Percentiles rank a stretch among this genome's conserved stretches.
phyloP scores from a whole-genome alignment of 2,888 invertebrate species.

The Lymantria monacha region DNA sequence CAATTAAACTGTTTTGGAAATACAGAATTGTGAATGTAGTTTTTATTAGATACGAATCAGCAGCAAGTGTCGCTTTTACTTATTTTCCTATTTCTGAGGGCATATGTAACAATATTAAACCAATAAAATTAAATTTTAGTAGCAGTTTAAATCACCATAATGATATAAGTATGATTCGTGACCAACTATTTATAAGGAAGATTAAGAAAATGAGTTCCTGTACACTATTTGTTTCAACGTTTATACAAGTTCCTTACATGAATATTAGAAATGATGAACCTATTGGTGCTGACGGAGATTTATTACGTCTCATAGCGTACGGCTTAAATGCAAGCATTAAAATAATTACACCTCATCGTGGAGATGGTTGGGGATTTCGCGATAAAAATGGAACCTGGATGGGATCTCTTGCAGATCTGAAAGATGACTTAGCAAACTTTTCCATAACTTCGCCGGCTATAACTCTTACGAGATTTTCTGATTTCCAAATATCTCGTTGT shows the following conservation, averaged over 20 bases:
- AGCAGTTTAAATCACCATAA: constrained; percentile 13
- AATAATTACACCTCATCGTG: constrained; percentile 51
- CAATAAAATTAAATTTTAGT: constrained; percentile 39
- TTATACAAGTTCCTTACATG: constrained; percentile 60
- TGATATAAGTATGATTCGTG: constrained; percentile 19
- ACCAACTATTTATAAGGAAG: constrained; percentile 49
- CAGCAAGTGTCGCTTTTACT: constrained; percentile 44
- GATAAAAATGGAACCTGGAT: constrained; percentile 56
- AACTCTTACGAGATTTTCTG: constrained; percentile 47
- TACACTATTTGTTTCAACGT: constrained; percentile 57
- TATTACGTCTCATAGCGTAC: constrained; percentile 49
- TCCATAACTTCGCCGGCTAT: constrained; percentile 65
- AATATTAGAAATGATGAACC: constrained; percentile 44
- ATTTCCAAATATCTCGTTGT: constrained; percentile 55
- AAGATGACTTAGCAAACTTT: constrained; percentile 59
- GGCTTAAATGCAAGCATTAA: constrained; percentile 54
- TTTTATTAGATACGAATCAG: constrained; percentile 40
- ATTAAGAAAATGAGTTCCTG: constrained; percentile 54
- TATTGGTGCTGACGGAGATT: constrained; percentile 58
- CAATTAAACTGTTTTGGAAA: constrained; percentile 52
- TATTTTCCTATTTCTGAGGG: constrained; percentile 45
- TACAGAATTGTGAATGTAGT: constrained; percentile 57
- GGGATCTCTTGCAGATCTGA: constrained; percentile 62
- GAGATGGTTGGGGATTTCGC: constrained; percentile 58
- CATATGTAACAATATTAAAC: constrained; percentile 45